Base-by-base conservation (phyloP, 2,113 vertebrate species). In the Alligator sinensis region DNA sequence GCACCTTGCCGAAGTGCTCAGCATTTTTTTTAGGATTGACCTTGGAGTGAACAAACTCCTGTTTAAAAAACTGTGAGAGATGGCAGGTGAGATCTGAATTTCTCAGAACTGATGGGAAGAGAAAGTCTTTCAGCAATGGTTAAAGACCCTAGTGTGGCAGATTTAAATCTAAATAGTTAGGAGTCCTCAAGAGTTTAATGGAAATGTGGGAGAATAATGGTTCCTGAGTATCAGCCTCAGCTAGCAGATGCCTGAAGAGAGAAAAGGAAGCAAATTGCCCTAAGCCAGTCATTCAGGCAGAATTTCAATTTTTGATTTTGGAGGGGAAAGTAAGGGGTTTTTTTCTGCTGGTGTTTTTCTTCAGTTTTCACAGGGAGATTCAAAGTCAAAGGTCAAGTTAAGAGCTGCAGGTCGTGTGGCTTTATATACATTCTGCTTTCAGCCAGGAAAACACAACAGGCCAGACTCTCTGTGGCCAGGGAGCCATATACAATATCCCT, bases 41-140 rank as follows among this genome's bases (percentile, higher is more conserved):
- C 21, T 24, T 59, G 59, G 3, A 0, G 1, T 25, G 14, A 27
- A 16, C 77, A 34, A 63, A 22, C 28, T 12, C 11, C 21, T 0
- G 9, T 6, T 68, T 22, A 30, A 18, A 55, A 82, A 86, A 0
- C 9, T 15, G 15, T 13, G 78, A 87, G 0, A 24, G 47, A 55
- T 58, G 30, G 55, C 6, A 2, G 0, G 4, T n/a, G 55, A 79
- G 58, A 55, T 16, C 75, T 58, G 27, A 82, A 84, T 66, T 64
- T 24, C 59, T 5, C 78, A 28, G 1, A 21, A 55, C 21, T 62
- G 25, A 6, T 6, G 6, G 11, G 17, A 1, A 0, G 27, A 4
- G n/a, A 47, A 9, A 16, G 64, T 68, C 77, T 16, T 75, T 70
- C 21, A 22, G 38, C 28, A 38, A 12, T 84, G 25, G 6, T 4